A percentile compares a stretch with the other conserved stretches of the same genome.
Conservation (phyloP, 1,140 invertebrate genomes). For the Anthonomus grandis region DNA sequence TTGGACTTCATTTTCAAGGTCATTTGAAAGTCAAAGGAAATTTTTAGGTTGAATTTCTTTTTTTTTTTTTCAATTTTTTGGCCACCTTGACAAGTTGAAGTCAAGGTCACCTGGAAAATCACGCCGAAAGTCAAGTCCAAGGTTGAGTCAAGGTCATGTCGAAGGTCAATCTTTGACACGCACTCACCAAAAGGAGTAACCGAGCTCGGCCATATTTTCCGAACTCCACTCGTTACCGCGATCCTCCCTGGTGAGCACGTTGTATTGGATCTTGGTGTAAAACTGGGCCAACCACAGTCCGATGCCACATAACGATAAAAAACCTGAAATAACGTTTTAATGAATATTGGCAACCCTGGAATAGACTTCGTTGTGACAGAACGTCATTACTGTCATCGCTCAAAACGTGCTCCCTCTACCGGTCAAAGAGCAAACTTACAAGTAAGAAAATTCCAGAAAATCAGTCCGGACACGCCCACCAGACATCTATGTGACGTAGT, state of each 20-base stretch:
- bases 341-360: too few species aligned
- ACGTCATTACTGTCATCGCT: background rate
- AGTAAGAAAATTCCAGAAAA: slow-evolving; percentile 71
- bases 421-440: slow-evolving; percentile 55
- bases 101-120: too few species aligned
- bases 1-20: too few species aligned
- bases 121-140: too few species aligned
- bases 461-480: slow-evolving; percentile 73
- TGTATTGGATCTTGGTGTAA: slow-evolving; percentile 68
- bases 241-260: slow-evolving; percentile 75
- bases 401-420: too few species aligned
- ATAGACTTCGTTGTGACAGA: too few species aligned
- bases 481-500: slow-evolving; percentile 70
- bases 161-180: too few species aligned
- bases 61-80: too few species aligned
- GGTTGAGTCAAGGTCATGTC: too few species aligned
- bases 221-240: slow-evolving; percentile 70
- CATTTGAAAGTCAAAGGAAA: too few species aligned
- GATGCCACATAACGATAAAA: slow-evolving; percentile 65
- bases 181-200: slow-evolving; percentile 81
- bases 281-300: slow-evolving; percentile 74
- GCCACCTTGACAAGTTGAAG: too few species aligned
- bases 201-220: slow-evolving; percentile 63
- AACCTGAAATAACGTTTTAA: slow-evolving; percentile 64
- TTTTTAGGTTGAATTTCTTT: too few species aligned